Conservation (phyloP, 2,113 vertebrate genomes). For the Danionella cerebrum region DNA sequence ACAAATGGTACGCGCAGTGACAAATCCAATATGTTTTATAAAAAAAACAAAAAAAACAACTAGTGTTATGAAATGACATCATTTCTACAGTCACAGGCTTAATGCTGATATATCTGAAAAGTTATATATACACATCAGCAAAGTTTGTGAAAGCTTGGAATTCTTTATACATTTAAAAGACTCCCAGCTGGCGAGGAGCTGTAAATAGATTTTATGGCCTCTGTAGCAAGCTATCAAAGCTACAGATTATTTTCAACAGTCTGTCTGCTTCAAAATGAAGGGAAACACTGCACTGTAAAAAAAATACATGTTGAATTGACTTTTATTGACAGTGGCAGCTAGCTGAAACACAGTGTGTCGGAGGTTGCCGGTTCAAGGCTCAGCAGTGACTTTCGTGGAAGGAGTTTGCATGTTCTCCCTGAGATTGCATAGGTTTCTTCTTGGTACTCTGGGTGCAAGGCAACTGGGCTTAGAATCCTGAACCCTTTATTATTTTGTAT, state of each 20-base stretch:
- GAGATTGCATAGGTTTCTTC: too few species aligned
- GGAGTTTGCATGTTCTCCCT: too few species aligned
- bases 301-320: too few species aligned
- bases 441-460: too few species aligned
- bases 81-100: neutral
- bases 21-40: neutral
- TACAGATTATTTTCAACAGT: neutral
- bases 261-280: slow-evolving; percentile 24
- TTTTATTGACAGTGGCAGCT: too few species aligned
- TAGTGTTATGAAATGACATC: slow-evolving; percentile 1
- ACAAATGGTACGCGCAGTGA: neutral
- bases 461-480: too few species aligned
- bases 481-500: too few species aligned
- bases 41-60: too few species aligned
- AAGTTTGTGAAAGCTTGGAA: neutral
- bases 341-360: too few species aligned
- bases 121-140: neutral
- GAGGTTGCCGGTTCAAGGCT: too few species aligned
- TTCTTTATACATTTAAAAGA: neutral
- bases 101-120: neutral
- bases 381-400: too few species aligned
- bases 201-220: slow-evolving; percentile 15
- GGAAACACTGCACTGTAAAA: slow-evolving; percentile 40
- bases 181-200: slow-evolving; percentile 16
- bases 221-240: neutral